These are phyloP conservation scores for Agriopis aurantiaria DNA, from an alignment of 2,888 invertebrate species.

Conservation along the genomic window DNA sequence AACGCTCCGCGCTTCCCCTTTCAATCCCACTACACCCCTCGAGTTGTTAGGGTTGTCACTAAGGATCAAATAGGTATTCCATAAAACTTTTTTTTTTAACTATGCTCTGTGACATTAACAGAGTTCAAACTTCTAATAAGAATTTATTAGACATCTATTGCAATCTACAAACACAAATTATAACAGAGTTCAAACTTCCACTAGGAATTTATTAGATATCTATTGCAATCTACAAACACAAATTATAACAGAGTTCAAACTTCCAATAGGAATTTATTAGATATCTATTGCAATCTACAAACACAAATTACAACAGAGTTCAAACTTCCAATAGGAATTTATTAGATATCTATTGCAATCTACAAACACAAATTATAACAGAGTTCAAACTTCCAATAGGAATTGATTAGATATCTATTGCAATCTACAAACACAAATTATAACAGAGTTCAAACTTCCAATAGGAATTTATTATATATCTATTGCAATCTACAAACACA, in stretches of 20 bases:
- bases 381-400: neutral
- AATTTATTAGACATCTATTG: neutral
- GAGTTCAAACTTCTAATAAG: neutral
- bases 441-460: neutral
- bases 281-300: too few species aligned
- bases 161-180: neutral
- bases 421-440: too few species aligned
- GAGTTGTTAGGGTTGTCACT: constrained; percentile 15
- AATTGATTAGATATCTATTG: neutral
- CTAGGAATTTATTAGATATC: neutral
- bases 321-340: neutral
- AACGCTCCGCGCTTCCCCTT: constrained; percentile 24
- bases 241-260: neutral
- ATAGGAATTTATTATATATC: neutral
- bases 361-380: neutral
- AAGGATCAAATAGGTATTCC: neutral
- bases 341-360: neutral
- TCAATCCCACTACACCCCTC: neutral
- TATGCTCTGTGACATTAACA: neutral
- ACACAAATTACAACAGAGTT: neutral
- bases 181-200: neutral
- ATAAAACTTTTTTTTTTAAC: too few species aligned
- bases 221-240: too few species aligned
- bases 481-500: too few species aligned
- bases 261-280: neutral